Evolutionary conservation across 2,888 invertebrate genomes (phyloP).

Genomic region (Agonopterix arenella): DNA sequence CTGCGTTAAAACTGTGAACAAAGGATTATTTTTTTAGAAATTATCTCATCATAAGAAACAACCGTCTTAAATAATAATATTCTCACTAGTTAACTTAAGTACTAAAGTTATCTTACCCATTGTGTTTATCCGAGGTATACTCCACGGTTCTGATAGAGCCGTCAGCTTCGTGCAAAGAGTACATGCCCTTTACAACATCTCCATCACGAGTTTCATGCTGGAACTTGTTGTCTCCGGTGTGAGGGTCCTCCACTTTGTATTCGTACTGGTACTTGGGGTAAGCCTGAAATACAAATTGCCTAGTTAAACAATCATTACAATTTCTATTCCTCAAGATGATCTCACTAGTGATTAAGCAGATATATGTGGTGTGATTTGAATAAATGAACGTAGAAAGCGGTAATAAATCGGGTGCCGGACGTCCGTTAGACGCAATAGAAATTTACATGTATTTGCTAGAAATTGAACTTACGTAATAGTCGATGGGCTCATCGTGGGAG

Average conservation of each 20-base stretch:
- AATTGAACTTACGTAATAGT: constrained; percentile 63
- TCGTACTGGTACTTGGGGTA: constrained; percentile 78
- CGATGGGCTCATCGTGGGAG: constrained; percentile 56
- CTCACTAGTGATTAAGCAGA: constrained; percentile 30
- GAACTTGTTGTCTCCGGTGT: constrained; percentile 79
- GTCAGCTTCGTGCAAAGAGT: constrained; percentile 77
- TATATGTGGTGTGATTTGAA: constrained; percentile 39
- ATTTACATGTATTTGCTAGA: constrained; percentile 14
- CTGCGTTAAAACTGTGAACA: constrained; percentile 71
- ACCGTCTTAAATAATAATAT: not conserved
- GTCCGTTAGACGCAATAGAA: constrained; percentile 25
- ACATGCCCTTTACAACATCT: constrained; percentile 80
- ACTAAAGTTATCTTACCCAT: constrained; percentile 51
- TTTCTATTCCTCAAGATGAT: constrained; percentile 22
- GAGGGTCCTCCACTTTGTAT: constrained; percentile 78
- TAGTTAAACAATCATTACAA: constrained; percentile 19
- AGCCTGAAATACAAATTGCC: constrained; percentile 40
- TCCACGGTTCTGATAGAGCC: constrained; percentile 78
- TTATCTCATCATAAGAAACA: not conserved
- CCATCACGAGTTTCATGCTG: constrained; percentile 78
- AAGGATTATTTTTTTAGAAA: constrained; percentile 5
- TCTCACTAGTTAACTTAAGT: too few relatives aligned
- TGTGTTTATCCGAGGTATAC: constrained; percentile 76
- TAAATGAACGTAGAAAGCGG: constrained; percentile 55
- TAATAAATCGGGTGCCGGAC: constrained; percentile 38